Evolutionary conservation across 2,888 invertebrate species (phyloP), one percentile per base, ranked within the genome.

Genomic region (Cataglyphis albicans): DNA sequence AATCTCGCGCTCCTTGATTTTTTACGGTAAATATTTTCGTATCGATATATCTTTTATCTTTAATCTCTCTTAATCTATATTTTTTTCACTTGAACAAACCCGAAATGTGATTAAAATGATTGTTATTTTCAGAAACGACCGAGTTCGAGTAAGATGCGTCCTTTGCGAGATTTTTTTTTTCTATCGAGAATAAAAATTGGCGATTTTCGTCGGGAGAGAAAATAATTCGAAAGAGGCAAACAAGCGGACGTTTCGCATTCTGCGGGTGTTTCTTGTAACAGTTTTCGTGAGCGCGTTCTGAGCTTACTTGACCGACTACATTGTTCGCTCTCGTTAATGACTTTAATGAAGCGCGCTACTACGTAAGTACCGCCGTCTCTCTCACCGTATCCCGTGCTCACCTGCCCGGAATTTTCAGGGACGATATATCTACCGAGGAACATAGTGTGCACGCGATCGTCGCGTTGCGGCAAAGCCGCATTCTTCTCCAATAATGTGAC

Each of bases 301-400:
- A 55, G 48, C 44, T 44, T 38, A 18, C 9, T 25, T 32, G 74
- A 67, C 55, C 59, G 48, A 48, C 35, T 67, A 57, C 76, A 76
- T 82, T 76, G 82, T 82, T 74, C 38, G 67, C 38, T 61, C 74
- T 63, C 67, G 65, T 75, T 75, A 80, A 82, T 57, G 75, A 61
- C 44, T 67, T 76, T 67, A 82, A 82, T 75, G 59, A 75, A 75
- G 35, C 52, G 52, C 65, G 57, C 65, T 75, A 75, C 82, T 82
- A 82, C 15, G 59, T 67, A 61, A 75, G 52, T 32, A 52, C 67
- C 61, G 35, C 67, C 72, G 48, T 61, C 72, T 61, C 35, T 67
- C 44, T 25, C 59, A 48, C 35, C 32, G 48, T 82, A 59, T n/a
- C 3, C 15, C 55, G 48, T 5, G 4, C 1, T 7, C 44, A 38